These are phyloP conservation scores for Cottoperca gobio DNA, from an alignment of 2,797 vertebrate genomes.

Conservation along the genomic window DNA sequence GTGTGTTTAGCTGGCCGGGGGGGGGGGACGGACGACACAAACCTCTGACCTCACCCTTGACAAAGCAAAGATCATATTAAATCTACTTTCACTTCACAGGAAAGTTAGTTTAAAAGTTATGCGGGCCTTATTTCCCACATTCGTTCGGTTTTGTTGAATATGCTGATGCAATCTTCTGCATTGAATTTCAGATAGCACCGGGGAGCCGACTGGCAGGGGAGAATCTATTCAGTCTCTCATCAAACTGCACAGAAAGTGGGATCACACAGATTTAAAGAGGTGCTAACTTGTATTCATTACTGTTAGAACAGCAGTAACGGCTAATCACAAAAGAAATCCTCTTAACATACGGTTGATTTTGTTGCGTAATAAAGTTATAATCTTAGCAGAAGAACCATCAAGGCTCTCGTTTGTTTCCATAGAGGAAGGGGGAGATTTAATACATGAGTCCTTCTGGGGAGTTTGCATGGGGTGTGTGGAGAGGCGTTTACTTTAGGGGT, in stretches of 20 bases:
- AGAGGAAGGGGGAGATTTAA: slow-evolving; percentile 25
- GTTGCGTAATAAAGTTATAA: background rate
- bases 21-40: too few species aligned
- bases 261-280: slow-evolving; percentile 21
- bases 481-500: slow-evolving; percentile 52
- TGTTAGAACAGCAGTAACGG: slow-evolving; percentile 10
- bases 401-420: slow-evolving; percentile 37
- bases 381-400: background rate
- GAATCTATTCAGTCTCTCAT: slow-evolving; percentile 50
- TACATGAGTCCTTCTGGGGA: slow-evolving; percentile 33
- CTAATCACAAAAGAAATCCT: slow-evolving; percentile 15
- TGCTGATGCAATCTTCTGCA: slow-evolving; percentile 71
- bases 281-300: slow-evolving; percentile 26
- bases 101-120: slow-evolving; percentile 37
- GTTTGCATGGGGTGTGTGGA: slow-evolving; percentile 52
- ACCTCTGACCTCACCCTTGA: slow-evolving; percentile 25
- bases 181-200: slow-evolving; percentile 57
- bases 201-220: slow-evolving; percentile 37
- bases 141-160: slow-evolving; percentile 58
- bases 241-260: slow-evolving; percentile 41
- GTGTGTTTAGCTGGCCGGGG: background rate
- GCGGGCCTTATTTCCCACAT: slow-evolving; percentile 41
- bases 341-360: slow-evolving; percentile 16
- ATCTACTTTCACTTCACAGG: slow-evolving; percentile 28
- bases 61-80: slow-evolving; percentile 34